Base-by-base conservation (phyloP, 64 coral and sea anemone genomes). In the Porites australiensis region DNA sequence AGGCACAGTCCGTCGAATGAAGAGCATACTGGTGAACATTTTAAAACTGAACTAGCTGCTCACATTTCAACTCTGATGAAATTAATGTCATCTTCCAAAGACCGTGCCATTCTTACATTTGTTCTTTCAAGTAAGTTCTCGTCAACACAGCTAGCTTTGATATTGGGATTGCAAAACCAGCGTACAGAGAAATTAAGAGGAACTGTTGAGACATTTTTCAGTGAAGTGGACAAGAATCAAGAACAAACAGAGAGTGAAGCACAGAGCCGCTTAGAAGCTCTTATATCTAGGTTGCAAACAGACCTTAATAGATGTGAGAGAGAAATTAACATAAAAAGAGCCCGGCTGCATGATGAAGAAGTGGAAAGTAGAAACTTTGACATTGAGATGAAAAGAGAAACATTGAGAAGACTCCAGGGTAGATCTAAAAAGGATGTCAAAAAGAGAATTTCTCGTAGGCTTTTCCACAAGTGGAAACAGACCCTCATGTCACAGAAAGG, bases 81-180 rank as follows among this genome's bases (percentile, higher is more conserved):
- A 87, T 52, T 87, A 13, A 52, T 72, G 84, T 89, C 87, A 77
- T 48, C 87, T 48, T 44, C 87, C 18, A 89, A 89, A 65, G 87
- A 89, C 58, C 37, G 87, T 4, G 87, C 57, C 15, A 77, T 89
- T 89, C 27, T 89, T 44, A 77, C 68, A 88, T 89, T 89, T 89
- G 72, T 89, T 22, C 58, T 89, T 77, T 77, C 23, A 18, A 77
- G 72, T 89, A 89, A 77, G 22, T 89, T 89, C 54, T 89, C 74
- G 5, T 64, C 73, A 77, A 77, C 87, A 64, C 15, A 46, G 44
- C 62, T 78, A n/a, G 73, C 72, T 64, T 48, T 77, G 87, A 64
- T 21, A 63, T 77, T 89, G 73, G 87, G 87, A 61, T 37, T 77
- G 87, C 55, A 64, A 64, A 77, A 59, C 72, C 53, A 89, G 54